Conservation (phyloP, 2,888 invertebrate species). For the Heliconius ethilla region DNA sequence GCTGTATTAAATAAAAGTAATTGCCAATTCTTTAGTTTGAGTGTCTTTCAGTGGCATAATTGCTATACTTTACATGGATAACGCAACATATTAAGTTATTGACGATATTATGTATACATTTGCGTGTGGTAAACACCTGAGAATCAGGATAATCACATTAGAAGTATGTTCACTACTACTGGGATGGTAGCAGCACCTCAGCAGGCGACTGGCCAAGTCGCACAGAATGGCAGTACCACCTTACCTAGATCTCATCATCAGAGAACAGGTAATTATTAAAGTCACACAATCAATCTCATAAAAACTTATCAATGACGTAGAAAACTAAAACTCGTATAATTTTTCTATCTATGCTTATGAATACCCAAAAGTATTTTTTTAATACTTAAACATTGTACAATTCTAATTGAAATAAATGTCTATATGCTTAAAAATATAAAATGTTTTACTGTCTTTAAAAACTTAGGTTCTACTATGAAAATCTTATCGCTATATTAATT, state of each 20-base stretch:
- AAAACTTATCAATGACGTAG: neutral
- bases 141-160: conserved; percentile 64
- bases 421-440: neutral
- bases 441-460: neutral
- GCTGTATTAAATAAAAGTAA: conserved; percentile 15
- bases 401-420: neutral
- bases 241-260: conserved; percentile 78
- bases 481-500: neutral
- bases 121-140: conserved; percentile 73
- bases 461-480: neutral
- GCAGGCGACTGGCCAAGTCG: conserved; percentile 72
- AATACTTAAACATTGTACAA: neutral
- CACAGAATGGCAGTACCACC: conserved; percentile 76
- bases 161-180: conserved; percentile 70
- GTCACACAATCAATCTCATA: neutral
- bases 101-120: conserved; percentile 73
- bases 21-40: conserved; percentile 16
- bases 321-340: neutral
- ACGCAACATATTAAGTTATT: conserved; percentile 51
- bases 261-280: conserved; percentile 65
- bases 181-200: conserved; percentile 77
- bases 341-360: neutral
- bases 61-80: conserved; percentile 48
- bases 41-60: conserved; percentile 25
- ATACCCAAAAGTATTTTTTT: neutral